These are phyloP conservation scores for Lycaon pictus DNA, from an alignment of 2,113 vertebrate species.

Conservation along the genomic window DNA sequence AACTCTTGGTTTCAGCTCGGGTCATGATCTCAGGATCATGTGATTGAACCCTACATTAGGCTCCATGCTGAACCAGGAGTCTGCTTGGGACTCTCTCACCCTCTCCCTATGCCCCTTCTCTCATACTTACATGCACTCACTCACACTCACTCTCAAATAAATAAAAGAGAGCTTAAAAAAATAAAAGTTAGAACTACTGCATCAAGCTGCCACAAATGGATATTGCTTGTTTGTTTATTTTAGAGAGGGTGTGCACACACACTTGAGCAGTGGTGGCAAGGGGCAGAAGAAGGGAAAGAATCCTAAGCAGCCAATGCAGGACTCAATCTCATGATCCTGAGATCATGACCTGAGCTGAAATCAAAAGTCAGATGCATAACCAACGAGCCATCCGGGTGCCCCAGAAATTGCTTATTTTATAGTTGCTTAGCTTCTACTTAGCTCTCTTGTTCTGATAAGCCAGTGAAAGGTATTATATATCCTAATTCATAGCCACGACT, in stretches of 20 bases:
- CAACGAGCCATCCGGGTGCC: neutral
- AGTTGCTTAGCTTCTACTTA: neutral
- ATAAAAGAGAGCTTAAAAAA: neutral
- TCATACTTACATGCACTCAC: neutral
- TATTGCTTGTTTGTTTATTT: neutral
- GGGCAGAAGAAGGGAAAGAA: neutral
- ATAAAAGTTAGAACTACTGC: slow-evolving; percentile 4
- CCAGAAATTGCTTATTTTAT: neutral
- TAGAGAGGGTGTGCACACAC: neutral
- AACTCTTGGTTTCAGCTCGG: neutral
- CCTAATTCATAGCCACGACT: neutral
- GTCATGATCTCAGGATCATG: neutral
- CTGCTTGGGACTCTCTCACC: neutral
- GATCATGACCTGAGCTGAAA: neutral
- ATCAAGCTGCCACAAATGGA: slow-evolving; percentile 35
- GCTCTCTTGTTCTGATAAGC: slow-evolving; percentile 9
- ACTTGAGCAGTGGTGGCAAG: neutral
- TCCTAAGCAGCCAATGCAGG: neutral
- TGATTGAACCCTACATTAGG: neutral
- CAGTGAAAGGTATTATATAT: neutral
- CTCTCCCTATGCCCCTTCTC: neutral
- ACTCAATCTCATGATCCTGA: neutral
- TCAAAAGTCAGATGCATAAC: neutral
- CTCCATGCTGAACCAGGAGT: neutral
- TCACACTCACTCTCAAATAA: neutral